These are phyloP conservation scores for Gonocerus acuteangulatus DNA, from an alignment of 2,888 invertebrate genomes.

Conservation along the genomic window DNA sequence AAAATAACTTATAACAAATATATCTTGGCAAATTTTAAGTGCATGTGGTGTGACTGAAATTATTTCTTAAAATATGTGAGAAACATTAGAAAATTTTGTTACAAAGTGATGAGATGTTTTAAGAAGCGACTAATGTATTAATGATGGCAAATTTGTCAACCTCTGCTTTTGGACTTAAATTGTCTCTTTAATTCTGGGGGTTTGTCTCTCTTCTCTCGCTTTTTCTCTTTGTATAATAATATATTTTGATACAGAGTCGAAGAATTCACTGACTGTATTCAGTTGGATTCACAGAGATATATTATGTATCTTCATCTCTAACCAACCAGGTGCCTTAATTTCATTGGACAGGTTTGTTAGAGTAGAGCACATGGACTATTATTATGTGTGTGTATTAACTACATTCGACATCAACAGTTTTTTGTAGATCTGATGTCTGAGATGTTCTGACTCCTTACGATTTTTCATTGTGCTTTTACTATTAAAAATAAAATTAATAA, in stretches of 20 bases:
- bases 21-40: conserved; percentile 24
- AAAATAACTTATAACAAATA: conserved; percentile 19
- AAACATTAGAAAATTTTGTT: too few relatives aligned
- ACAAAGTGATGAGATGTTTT: neutral
- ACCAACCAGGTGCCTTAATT: conserved; percentile 35
- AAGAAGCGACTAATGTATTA: neutral
- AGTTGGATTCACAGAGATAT: neutral
- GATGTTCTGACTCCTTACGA: conserved; percentile 22
- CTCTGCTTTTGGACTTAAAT: neutral
- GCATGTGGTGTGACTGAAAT: conserved; percentile 29
- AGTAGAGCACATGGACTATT: neutral
- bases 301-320: conserved; percentile 34
- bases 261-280: conserved; percentile 3
- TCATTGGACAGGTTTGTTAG: conserved; percentile 24
- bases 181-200: conserved; percentile 8
- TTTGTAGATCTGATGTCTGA: conserved; percentile 14
- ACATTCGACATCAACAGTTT: neutral
- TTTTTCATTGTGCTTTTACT: conserved; percentile 16
- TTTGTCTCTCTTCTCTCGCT: conserved; percentile 11
- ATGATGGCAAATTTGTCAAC: neutral
- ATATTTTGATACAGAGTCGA: conserved; percentile 22
- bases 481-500: conserved; percentile 1
- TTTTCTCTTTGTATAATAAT: conserved; percentile 16
- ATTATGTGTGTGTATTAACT: neutral
- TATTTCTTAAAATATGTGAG: conserved; percentile 20